phyloP scores from a whole-genome alignment of 2,797 vertebrate species.

The Labeo calbasu region DNA sequence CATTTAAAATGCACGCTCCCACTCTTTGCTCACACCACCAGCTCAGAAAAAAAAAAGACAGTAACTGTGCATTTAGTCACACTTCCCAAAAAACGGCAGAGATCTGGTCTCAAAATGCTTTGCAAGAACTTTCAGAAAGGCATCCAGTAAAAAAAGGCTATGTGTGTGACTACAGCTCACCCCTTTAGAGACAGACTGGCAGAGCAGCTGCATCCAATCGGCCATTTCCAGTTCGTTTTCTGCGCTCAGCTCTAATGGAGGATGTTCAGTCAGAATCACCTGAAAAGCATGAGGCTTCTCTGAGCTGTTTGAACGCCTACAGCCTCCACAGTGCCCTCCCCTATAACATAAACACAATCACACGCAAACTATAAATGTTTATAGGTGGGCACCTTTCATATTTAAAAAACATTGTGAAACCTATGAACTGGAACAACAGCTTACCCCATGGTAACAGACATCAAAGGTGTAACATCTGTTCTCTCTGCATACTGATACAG shows the following conservation, averaged over 20 bases:
- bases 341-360: conserved; percentile 68
- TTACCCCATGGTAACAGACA: conserved; percentile 96
- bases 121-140: conserved; percentile 1
- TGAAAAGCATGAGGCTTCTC: conserved; percentile 95
- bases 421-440: conserved; percentile 48
- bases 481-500: conserved; percentile 92
- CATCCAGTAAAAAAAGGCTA: neutral
- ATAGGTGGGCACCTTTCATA: neutral
- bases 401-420: neutral
- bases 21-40: neutral
- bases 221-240: conserved; percentile 93
- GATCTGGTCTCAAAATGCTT: neutral
- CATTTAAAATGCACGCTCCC: neutral
- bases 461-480: conserved; percentile 85
- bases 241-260: conserved; percentile 90
- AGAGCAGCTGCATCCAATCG: conserved; percentile 95
- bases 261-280: conserved; percentile 89
- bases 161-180: conserved; percentile 72
- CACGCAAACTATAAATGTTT: neutral
- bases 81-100: neutral
- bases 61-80: neutral
- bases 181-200: conserved; percentile 97
- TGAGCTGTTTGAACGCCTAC: conserved; percentile 88
- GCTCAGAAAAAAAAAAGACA: neutral
- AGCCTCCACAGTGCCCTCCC: conserved; percentile 95